Conservation (phyloP, 2,113 vertebrate species). For the Lanius ludovicianus region DNA sequence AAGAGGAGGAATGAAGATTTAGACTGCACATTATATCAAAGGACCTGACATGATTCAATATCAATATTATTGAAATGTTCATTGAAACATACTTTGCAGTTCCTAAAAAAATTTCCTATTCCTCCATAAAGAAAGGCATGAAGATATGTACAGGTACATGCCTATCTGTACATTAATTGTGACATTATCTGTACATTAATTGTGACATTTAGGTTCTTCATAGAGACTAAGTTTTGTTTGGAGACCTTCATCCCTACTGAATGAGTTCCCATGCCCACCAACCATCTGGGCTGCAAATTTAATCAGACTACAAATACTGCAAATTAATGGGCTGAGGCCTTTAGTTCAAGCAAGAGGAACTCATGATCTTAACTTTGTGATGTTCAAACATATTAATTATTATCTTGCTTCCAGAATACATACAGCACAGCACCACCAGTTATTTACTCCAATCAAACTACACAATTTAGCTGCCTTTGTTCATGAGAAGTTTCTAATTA, state of each 20-base stretch:
- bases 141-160: neutral
- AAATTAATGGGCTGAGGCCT: neutral
- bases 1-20: neutral
- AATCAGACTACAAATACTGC: neutral
- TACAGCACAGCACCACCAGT: neutral
- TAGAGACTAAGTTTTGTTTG: neutral
- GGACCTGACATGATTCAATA: neutral
- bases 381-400: neutral
- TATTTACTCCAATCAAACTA: neutral
- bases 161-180: too few species aligned
- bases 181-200: neutral
- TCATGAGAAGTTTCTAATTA: neutral
- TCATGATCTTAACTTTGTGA: neutral
- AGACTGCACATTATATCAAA: neutral
- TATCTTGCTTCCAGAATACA: neutral
- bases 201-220: neutral
- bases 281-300: neutral
- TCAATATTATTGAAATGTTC: slow-evolving; percentile 8
- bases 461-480: neutral
- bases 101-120: neutral
- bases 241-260: neutral
- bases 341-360: neutral
- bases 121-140: neutral
- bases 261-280: neutral
- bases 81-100: slow-evolving; percentile 30